Conservation (phyloP, 2,888 invertebrate genomes). For the Abrostola tripartita region DNA sequence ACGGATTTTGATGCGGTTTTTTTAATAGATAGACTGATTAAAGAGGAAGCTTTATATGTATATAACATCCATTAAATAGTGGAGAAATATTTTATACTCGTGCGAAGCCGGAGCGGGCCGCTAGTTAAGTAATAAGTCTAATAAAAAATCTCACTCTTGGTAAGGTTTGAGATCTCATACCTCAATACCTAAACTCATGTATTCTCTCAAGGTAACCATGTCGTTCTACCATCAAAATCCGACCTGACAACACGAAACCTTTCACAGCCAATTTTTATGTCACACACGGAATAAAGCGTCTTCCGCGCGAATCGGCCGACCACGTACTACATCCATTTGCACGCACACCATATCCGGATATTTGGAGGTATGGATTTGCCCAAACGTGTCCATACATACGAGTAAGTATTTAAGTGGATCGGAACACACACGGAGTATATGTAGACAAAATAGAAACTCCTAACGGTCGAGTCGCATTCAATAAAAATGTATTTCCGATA, state of each 20-base stretch:
- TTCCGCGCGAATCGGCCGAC: background rate
- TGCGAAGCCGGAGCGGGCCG: too few relatives aligned
- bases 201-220: background rate
- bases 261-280: background rate
- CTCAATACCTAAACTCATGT: background rate
- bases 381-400: background rate
- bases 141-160: background rate
- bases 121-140: too few relatives aligned
- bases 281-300: background rate
- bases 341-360: background rate
- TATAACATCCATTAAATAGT: too few relatives aligned
- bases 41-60: too few relatives aligned
- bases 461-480: conserved; percentile 27
- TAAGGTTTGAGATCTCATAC: too few relatives aligned
- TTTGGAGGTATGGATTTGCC: conserved; percentile 3
- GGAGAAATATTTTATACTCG: too few relatives aligned
- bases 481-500: conserved; percentile 40
- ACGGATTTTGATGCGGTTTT: too few relatives aligned
- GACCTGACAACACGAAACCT: background rate
- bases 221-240: background rate
- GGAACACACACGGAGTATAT: background rate
- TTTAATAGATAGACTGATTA: too few relatives aligned
- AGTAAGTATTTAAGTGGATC: background rate
- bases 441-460: conserved; percentile 1
- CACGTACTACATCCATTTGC: conserved; percentile 1